Evolutionary conservation across 2,888 invertebrate species (phyloP), one percentile per base, ranked within the genome.

Genomic region (Cotesia congregata): DNA sequence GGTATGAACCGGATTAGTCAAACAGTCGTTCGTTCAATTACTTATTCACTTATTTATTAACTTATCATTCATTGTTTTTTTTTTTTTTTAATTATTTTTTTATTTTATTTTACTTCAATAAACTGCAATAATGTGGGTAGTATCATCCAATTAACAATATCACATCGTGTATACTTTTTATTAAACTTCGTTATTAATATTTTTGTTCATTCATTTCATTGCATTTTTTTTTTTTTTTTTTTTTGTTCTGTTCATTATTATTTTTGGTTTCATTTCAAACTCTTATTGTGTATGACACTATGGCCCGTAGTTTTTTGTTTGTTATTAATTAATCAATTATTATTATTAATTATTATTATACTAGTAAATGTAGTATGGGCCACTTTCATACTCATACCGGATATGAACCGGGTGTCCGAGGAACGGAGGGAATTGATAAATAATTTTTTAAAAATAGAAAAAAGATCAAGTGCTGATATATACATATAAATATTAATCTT

Each of bases 121-220:
- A 79, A 80, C 80, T 77, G 79, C 80, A 81, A 80, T 81, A 79
- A 81, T 82, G 82, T 81, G 81, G 78, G 80, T 82, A 82, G 81
- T 80, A 83, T 83, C 81, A 83, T 83, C 81, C 84, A 84, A 85
- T 86, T 85, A 86, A 86, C 85, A 86, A 86, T 85, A 85, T 87
- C 86, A 86, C 87, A 87, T 86, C 84, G 85, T 85, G 84, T 84
- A 86, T 84, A 82, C 80, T 81, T 80, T 81, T 82, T 78, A 80
- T 78, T 79, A 79, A 64, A 62, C 61, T 75, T 69, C 61, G 61
- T 74, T 60, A 40, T 75, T 60, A 39, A 76, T 76, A 38, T 78
- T 76, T 75, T 74, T 81, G 79, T 80, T 72, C 74, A 83, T 80
- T 69, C 79, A 80, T 81, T 79, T 81, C 80, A 74, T 81, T 78